Evolutionary conservation across 2,113 vertebrate species (phyloP), one percentile per base, ranked within the genome.

Genomic region (zebrafish (Danio rerio)): DNA sequence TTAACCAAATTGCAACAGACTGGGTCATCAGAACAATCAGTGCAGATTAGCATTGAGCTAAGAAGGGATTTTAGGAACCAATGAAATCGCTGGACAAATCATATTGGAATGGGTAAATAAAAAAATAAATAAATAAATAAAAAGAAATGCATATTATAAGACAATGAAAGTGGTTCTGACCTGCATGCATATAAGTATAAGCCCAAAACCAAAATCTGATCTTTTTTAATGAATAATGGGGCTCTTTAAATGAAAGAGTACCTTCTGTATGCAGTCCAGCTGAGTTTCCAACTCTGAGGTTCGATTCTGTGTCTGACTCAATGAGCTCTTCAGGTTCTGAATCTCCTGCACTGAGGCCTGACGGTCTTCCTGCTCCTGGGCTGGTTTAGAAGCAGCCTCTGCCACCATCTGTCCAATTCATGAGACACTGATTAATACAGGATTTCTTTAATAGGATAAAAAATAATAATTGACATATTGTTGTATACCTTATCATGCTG

Each of bases 401-500:
- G 93, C 92, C 85, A 96, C 90, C 86, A 96, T 87, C 98, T 99
- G 83, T 56, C 42, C 70, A 20, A 31, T 5, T 62, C 7, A 81
- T 96, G 95, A 0, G 95, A 98, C 86, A 31, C n/a, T 52, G 4
- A 73, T 55, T 31, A 69, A 47, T 96, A 96, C 3, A 97, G 92
- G 0, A 96, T 95, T 0, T 91, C 18, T 18, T 98, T 94, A 97
- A 95, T 52, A 95, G 94, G 52, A 95, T 5, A 15, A 45, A 5
- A 20, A 61, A 59, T n/a, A 62, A 65, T 0, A 18, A 16, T 6
- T 55, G 11, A 43, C 1, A n/a, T 15, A 18, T 12, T 45, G 9
- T 8, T 5, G 7, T 9, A 81, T 89, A 99, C 98, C 96, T 96
- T 97, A 81, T 99, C 97, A 31, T 99, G 95, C 20, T 95, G 93